Conservation (phyloP, 2,113 vertebrate genomes). For the Epinephelus cyanopodus region DNA sequence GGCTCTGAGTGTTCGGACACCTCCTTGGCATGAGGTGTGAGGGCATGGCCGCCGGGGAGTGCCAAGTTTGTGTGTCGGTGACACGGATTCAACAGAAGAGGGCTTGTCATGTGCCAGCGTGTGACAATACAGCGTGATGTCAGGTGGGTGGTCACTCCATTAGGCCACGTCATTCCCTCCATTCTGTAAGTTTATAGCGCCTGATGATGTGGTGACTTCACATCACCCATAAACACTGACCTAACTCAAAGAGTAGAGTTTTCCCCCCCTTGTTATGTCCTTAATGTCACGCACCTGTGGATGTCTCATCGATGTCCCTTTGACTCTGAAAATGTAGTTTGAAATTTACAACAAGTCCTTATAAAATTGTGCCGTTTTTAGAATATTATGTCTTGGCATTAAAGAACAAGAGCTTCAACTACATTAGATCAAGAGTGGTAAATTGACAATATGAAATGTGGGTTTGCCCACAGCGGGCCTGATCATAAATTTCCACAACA, state of each 20-base stretch:
- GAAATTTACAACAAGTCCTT: not conserved
- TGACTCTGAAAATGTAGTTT: not conserved
- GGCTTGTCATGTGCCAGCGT: conserved; percentile 43
- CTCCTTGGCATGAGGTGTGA: conserved; percentile 66
- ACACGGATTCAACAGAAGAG: conserved; percentile 47
- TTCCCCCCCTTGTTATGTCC: conserved; percentile 7
- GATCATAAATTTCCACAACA: not conserved
- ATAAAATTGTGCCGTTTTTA: not conserved
- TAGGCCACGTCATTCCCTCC: conserved; percentile 57
- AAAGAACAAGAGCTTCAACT: not conserved
- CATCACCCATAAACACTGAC: conserved; percentile 54
- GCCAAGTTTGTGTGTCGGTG: conserved; percentile 56
- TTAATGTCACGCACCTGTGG: conserved; percentile 27
- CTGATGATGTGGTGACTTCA: conserved; percentile 42
- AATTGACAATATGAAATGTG: not conserved
- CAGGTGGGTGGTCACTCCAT: conserved; percentile 65
- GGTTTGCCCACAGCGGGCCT: conserved; percentile 2
- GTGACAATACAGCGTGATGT: conserved; percentile 59
- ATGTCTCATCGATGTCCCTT: not conserved
- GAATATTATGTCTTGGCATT: not conserved
- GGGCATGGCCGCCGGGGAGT: conserved; percentile 32
- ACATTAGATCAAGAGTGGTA: not conserved
- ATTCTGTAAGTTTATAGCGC: conserved; percentile 19
- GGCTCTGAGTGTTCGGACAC: conserved; percentile 64
- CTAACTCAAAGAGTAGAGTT: conserved; percentile 15